Conservation (phyloP, 35 echinoderm and acorn worm species). For the Chiridota heheva region DNA sequence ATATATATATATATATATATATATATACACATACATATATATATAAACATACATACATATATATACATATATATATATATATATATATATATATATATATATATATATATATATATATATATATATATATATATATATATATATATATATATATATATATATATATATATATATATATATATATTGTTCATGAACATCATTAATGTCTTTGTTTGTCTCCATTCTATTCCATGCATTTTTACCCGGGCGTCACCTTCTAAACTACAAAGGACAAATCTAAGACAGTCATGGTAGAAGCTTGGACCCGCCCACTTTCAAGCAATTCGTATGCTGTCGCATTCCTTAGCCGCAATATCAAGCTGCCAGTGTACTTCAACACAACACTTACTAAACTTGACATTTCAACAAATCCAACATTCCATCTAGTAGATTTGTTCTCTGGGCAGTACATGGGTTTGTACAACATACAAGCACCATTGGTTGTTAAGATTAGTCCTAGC, state of each 20-base stretch:
- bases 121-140: no score
- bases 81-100: no score
- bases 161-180: no score
- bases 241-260: conserved; percentile 1
- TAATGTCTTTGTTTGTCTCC: neutral
- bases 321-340: conserved; percentile 44
- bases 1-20: no score
- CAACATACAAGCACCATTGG: neutral
- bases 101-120: no score
- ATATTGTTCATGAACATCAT: no score
- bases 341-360: conserved; percentile 56
- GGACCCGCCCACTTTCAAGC: conserved; percentile 52
- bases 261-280: conserved; percentile 10
- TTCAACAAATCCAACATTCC: conserved; percentile 8
- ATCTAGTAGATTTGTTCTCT: conserved; percentile 20
- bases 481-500: conserved; percentile 48
- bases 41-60: no score
- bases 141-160: no score
- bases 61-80: no score
- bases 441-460: conserved; percentile 12
- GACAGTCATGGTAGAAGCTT: conserved; percentile 44
- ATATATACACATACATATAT: no score
- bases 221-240: conserved; percentile 5
- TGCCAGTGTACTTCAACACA: conserved; percentile 47
- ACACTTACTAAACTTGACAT: conserved; percentile 55